Conservation (phyloP, 2,888 invertebrate genomes). For the Lapara coniferarum region DNA sequence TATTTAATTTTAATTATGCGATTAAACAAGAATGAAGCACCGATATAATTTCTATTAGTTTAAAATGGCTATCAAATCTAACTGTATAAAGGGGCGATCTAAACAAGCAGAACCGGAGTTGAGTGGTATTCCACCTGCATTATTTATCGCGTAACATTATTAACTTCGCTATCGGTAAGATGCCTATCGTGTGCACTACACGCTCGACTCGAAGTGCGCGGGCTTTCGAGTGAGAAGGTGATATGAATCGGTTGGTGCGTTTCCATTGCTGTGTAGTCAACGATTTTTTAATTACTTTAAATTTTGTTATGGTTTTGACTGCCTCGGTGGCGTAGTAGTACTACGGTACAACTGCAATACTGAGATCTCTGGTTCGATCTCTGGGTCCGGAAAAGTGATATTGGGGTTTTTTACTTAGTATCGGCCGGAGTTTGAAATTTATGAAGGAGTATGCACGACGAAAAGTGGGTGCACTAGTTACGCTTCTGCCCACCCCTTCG, state of each 20-base stretch:
- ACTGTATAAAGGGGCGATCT: constrained; percentile 33
- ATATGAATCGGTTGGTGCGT: constrained; percentile 61
- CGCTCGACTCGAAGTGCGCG: constrained; percentile 71
- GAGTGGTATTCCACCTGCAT: constrained; percentile 73
- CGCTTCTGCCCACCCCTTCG: too few species aligned
- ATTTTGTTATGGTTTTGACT: too few species aligned
- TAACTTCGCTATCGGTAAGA: constrained; percentile 67
- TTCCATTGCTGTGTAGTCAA: constrained; percentile 46
- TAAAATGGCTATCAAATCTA: constrained; percentile 20
- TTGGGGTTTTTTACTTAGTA: too few species aligned
- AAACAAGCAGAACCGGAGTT: constrained; percentile 36
- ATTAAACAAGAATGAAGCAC: not conserved
- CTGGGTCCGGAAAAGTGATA: too few species aligned
- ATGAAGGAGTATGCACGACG: too few species aligned
- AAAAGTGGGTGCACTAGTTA: too few species aligned
- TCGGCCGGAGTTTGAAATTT: too few species aligned
- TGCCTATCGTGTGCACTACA: constrained; percentile 76
- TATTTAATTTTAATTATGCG: constrained; percentile 10
- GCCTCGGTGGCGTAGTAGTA: too few species aligned
- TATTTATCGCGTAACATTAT: constrained; percentile 80
- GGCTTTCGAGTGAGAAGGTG: constrained; percentile 69
- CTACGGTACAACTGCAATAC: too few species aligned
- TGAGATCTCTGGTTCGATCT: too few species aligned
- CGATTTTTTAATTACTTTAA: constrained; percentile 35
- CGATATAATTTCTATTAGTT: constrained; percentile 11